Evolutionary conservation across 2,888 invertebrate species (phyloP).

Genomic region (Cosmia trapezina): DNA sequence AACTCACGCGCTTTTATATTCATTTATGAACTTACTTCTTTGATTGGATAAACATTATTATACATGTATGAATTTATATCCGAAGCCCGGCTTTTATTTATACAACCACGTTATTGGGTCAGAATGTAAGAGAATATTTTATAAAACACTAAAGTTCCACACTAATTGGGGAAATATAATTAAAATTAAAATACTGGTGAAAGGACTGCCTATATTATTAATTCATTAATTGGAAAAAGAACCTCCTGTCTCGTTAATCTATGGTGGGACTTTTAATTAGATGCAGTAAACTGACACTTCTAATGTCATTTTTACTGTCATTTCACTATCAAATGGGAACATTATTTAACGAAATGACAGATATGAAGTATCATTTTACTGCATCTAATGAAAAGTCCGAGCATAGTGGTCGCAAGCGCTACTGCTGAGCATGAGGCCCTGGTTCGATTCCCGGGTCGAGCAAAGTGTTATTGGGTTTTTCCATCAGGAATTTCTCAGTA

Average conservation of each 20-base stretch:
- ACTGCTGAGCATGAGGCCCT: neutral
- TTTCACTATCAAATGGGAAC: too few species aligned
- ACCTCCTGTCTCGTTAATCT: too few species aligned
- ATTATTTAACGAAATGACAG: too few species aligned
- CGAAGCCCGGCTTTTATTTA: constrained; percentile 16
- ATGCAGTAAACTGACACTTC: too few species aligned
- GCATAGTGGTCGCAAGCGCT: neutral
- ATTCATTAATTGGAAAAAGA: neutral
- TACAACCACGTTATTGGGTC: constrained; percentile 2
- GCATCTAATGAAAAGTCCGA: too few species aligned
- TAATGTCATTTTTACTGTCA: too few species aligned
- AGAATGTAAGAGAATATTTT: constrained; percentile 18
- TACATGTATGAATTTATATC: constrained; percentile 35
- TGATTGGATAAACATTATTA: constrained; percentile 45
- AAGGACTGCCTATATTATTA: neutral
- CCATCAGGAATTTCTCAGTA: neutral
- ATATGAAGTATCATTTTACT: too few species aligned
- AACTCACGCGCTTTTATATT: constrained; percentile 12
- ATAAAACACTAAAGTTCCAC: neutral
- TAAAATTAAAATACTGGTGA: neutral
- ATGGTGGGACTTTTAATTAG: too few species aligned
- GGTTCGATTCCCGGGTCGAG: neutral
- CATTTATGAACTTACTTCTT: constrained; percentile 18
- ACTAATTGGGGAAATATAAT: constrained; percentile 21
- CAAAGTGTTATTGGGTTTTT: neutral